phyloP scores from a whole-genome alignment of 2,888 invertebrate species.

The Drymonia ruficornis region DNA sequence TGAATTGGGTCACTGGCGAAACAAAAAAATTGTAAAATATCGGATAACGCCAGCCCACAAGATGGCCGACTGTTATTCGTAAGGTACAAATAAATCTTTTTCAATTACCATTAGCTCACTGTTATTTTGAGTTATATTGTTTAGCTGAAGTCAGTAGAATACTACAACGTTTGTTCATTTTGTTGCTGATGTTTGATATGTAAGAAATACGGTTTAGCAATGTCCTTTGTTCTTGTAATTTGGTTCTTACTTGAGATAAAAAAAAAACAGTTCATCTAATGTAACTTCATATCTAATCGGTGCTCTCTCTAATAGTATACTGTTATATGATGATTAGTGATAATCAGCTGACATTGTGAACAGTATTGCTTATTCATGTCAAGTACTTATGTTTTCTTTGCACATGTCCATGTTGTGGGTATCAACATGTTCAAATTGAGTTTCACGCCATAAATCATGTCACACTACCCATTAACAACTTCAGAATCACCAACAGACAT shows the following conservation, averaged over 20 bases:
- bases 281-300: conserved; percentile 27
- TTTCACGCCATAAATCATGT: conserved; percentile 20
- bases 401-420: conserved; percentile 30
- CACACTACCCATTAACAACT: conserved; percentile 11
- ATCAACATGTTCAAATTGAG: conserved; percentile 35
- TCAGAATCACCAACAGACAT: conserved; percentile 9
- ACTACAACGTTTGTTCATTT: conserved; percentile 37
- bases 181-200: conserved; percentile 24
- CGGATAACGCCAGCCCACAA: conserved; percentile 83
- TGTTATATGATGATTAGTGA: conserved; percentile 9
- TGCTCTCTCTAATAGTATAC: conserved; percentile 12
- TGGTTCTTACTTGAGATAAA: conserved; percentile 45
- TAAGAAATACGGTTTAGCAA: conserved; percentile 29
- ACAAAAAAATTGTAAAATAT: conserved; percentile 66
- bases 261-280: conserved; percentile 46
- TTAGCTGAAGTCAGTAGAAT: conserved; percentile 30
- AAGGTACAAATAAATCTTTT: conserved; percentile 76
- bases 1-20: conserved; percentile 60
- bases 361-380: conserved; percentile 23
- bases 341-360: conserved; percentile 10
- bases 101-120: conserved; percentile 46
- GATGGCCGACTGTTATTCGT: conserved; percentile 84
- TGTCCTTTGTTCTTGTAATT: conserved; percentile 68
- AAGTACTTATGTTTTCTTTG: conserved; percentile 25
- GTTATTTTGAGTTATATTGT: conserved; percentile 39